These are phyloP conservation scores for Acomys russatus DNA, from an alignment of 2,797 vertebrate genomes.

Conservation along the genomic window DNA sequence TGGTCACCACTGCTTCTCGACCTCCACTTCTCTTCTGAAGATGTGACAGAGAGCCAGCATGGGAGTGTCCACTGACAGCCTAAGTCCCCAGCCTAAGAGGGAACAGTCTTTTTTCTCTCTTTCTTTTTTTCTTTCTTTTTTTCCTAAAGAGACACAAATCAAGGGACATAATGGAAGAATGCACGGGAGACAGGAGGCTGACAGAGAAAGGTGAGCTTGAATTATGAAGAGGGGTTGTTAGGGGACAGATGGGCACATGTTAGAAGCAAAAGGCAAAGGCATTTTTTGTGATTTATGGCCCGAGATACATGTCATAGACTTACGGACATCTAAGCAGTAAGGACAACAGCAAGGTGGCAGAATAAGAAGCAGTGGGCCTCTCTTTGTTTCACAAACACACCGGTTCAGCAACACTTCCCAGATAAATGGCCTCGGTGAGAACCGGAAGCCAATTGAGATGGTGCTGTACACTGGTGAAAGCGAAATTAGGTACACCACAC, in stretches of 20 bases:
- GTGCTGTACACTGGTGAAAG: background rate
- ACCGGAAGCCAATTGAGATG: background rate
- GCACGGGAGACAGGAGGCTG: rapidly evolving
- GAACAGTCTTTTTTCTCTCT: background rate
- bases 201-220: background rate
- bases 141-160: background rate
- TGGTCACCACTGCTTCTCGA: background rate
- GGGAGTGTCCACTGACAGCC: background rate
- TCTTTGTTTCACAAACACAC: background rate
- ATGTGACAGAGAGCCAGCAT: background rate
- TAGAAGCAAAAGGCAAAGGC: background rate
- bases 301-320: background rate
- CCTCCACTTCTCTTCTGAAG: background rate
- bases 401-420: background rate
- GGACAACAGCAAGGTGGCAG: background rate
- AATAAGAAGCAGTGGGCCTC: background rate
- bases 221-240: background rate
- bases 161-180: background rate
- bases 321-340: background rate
- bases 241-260: background rate
- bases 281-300: background rate
- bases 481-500: background rate
- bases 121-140: background rate
- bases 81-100: background rate
- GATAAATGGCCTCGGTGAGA: background rate